phyloP scores from a whole-genome alignment of 2,888 invertebrate species.

The Leucoma salicis region DNA sequence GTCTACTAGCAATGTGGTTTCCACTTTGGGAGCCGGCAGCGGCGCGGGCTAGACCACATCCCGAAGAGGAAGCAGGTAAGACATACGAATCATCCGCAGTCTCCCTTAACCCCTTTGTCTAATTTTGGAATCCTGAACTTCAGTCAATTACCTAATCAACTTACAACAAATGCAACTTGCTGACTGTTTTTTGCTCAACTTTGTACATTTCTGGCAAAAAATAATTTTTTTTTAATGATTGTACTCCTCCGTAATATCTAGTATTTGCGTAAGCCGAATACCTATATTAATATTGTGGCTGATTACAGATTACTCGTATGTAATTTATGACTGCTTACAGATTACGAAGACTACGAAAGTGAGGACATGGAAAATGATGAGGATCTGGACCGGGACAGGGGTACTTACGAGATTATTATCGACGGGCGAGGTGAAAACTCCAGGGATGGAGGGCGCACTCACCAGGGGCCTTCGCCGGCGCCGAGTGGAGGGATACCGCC shows the following conservation, averaged over 20 bases:
- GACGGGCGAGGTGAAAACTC: slow-evolving; percentile 59
- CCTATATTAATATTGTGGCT: too few species aligned
- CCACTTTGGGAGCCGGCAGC: slow-evolving; percentile 69
- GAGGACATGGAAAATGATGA: slow-evolving; percentile 65
- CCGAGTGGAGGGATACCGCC: slow-evolving; percentile 66
- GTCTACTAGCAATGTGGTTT: slow-evolving; percentile 72
- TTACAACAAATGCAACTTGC: too few species aligned
- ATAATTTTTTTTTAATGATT: too few species aligned
- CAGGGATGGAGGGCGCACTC: slow-evolving; percentile 58
- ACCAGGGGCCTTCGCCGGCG: slow-evolving; percentile 57
- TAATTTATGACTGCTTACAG: slow-evolving; percentile 29
- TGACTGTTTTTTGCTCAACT: too few species aligned
- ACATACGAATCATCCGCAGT: background rate
- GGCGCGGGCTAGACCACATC: slow-evolving; percentile 61
- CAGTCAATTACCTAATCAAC: too few species aligned
- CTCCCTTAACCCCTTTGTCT: too few species aligned
- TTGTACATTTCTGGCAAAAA: too few species aligned
- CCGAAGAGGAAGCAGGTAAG: slow-evolving; percentile 79
- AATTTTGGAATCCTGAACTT: too few species aligned
- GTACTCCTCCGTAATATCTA: too few species aligned
- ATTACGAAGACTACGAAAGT: slow-evolving; percentile 74
- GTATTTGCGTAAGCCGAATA: too few species aligned
- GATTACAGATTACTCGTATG: too few species aligned
- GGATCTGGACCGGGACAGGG: slow-evolving; percentile 61
- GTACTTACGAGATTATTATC: slow-evolving; percentile 74